Conservation (phyloP, 2,797 vertebrate genomes). For the Poeciliopsis gracilis region DNA sequence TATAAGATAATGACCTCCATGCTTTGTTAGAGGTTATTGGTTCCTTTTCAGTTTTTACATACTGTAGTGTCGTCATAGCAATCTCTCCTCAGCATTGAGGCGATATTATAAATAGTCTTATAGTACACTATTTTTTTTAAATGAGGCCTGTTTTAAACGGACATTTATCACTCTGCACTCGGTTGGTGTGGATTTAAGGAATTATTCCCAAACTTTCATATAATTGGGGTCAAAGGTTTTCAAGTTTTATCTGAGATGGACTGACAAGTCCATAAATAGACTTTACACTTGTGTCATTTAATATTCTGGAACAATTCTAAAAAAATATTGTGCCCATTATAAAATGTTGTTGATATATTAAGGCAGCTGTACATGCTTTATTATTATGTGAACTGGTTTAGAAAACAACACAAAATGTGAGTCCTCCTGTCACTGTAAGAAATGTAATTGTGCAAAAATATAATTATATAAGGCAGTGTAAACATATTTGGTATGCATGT, state of each 20-base stretch:
- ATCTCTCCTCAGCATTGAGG: neutral
- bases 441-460: neutral
- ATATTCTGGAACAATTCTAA: neutral
- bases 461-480: neutral
- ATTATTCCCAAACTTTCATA: neutral
- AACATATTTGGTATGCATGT: conserved; percentile 3
- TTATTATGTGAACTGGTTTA: neutral
- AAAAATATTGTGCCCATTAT: neutral
- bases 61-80: neutral
- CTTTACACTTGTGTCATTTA: neutral
- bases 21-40: neutral
- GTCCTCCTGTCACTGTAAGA: neutral
- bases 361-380: neutral
- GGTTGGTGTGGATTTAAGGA: neutral
- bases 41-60: neutral
- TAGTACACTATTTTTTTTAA: neutral
- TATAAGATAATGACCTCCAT: neutral
- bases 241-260: neutral
- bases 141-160: neutral
- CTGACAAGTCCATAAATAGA: neutral
- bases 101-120: neutral
- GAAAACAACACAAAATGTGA: neutral
- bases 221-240: neutral
- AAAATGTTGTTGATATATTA: neutral
- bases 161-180: neutral